Conservation (phyloP, 2,113 vertebrate genomes). For the Platysternon megacephalum region DNA sequence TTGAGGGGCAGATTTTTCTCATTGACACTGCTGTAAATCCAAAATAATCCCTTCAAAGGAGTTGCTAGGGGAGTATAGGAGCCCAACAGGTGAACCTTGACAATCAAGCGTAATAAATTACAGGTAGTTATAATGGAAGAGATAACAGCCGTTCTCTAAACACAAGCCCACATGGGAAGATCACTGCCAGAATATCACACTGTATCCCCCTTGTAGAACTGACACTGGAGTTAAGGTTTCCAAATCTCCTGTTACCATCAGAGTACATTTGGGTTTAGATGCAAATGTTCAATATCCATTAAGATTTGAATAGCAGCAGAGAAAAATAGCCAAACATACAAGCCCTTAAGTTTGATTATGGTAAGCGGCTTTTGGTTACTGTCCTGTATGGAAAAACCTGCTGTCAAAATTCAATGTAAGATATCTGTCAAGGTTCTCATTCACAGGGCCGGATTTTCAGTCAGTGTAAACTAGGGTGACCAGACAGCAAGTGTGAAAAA, state of each 20-base stretch:
- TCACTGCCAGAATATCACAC: not conserved
- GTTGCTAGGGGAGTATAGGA: not conserved
- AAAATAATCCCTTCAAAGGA: not conserved
- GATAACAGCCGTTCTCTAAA: not conserved
- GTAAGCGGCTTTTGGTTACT: not conserved
- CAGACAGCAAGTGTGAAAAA: too few relatives aligned
- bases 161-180: accelerated
- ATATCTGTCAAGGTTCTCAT: not conserved
- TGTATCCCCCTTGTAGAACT: not conserved
- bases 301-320: not conserved
- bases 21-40: not conserved
- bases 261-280: not conserved
- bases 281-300: not conserved
- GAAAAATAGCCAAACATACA: not conserved
- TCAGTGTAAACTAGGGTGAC: too few relatives aligned
- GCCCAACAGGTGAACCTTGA: not conserved
- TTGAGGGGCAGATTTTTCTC: not conserved
- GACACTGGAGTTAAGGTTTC: not conserved
- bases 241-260: not conserved
- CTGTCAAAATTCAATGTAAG: not conserved
- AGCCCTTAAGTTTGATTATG: accelerated
- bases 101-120: not conserved
- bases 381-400: not conserved
- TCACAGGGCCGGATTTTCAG: not conserved
- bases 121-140: not conserved